phyloP scores from a whole-genome alignment of 2,888 invertebrate species.

The Lycaena phlaeas region DNA sequence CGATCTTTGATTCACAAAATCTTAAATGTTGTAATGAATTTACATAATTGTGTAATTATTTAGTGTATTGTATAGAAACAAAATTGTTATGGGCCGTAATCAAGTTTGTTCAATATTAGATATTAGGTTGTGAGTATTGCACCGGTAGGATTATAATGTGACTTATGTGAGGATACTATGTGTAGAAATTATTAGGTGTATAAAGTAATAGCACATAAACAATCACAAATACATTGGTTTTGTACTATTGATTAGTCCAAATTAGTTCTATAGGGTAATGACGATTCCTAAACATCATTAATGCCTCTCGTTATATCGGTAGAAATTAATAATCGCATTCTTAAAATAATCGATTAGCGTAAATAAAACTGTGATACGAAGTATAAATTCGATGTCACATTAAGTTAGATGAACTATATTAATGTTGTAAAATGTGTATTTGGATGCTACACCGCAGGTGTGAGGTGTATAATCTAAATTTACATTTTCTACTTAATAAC shows the following conservation, averaged over 20 bases:
- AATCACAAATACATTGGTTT: too few species aligned
- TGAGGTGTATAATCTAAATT: too few species aligned
- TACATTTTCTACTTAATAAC: too few species aligned
- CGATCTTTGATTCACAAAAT: not conserved
- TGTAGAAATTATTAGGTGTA: conserved; percentile 6
- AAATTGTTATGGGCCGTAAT: conserved; percentile 3
- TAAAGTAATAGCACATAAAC: not conserved
- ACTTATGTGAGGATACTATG: not conserved
- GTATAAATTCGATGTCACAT: conserved; percentile 23
- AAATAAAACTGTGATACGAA: conserved; percentile 43
- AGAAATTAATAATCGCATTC: too few species aligned
- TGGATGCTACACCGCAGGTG: too few species aligned
- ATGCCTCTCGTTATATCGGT: too few species aligned
- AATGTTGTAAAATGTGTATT: too few species aligned
- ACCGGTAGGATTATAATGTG: not conserved
- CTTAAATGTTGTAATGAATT: not conserved
- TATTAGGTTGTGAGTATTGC: conserved; percentile 6
- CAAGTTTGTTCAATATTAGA: not conserved
- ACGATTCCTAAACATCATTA: too few species aligned
- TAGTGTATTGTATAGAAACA: not conserved
- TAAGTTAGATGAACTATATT: not conserved
- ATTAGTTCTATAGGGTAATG: too few species aligned
- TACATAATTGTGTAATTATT: conserved; percentile 1
- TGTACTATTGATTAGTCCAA: too few species aligned
- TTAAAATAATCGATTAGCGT: conserved; percentile 5